Evolutionary conservation across 2,113 vertebrate species (phyloP).

Genomic region (Panthera tigris): DNA sequence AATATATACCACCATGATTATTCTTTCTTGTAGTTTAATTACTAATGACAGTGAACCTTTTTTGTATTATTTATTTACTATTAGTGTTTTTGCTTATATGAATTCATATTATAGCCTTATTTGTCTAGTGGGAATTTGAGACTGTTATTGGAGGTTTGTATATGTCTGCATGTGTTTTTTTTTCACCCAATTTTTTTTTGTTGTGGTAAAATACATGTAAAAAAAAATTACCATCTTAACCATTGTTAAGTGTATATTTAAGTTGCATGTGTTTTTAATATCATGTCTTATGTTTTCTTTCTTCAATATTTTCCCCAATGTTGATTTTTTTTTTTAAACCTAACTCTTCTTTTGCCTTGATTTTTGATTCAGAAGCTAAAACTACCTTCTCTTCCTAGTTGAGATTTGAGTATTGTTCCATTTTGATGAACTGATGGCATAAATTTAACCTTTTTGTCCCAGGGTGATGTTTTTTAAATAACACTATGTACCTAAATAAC

Average conservation of each 20-base stretch:
- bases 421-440: constrained; percentile 34
- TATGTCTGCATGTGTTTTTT: background rate
- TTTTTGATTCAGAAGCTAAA: constrained; percentile 30
- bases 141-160: background rate
- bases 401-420: constrained; percentile 5
- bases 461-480: constrained; percentile 13
- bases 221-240: background rate
- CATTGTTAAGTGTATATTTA: background rate
- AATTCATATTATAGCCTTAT: background rate
- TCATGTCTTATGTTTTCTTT: background rate
- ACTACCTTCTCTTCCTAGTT: background rate
- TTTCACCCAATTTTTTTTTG: background rate
- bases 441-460: background rate
- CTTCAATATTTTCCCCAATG: background rate
- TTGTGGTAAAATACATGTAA: background rate
- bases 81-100: background rate
- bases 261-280: constrained; percentile 25
- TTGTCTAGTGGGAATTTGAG: constrained; percentile 5
- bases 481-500: background rate
- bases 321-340: constrained; percentile 1
- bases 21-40: constrained; percentile 43
- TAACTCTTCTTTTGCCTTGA: background rate
- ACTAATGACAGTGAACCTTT: background rate
- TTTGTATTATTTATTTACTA: background rate
- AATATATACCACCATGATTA: background rate